Conservation (phyloP, 2,797 vertebrate species). For the Muscicapa striata region DNA sequence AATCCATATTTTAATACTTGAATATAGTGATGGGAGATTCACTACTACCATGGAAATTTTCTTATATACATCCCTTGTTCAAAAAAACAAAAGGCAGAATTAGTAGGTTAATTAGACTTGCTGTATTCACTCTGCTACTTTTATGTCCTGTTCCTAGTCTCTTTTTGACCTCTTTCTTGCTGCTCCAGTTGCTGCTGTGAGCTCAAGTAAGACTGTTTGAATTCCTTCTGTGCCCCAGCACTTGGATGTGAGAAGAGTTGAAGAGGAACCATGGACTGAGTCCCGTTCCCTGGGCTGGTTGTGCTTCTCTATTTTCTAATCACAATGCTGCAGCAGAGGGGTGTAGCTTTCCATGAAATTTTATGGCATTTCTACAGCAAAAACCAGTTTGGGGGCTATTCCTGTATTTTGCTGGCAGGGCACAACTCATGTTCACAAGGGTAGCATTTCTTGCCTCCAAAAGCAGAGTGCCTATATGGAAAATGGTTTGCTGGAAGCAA, state of each 20-base stretch:
- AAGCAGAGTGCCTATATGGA: background rate
- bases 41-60: background rate
- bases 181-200: background rate
- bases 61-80: background rate
- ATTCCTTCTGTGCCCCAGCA: background rate
- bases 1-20: constrained; percentile 30
- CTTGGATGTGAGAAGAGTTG: background rate
- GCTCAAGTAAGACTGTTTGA: background rate
- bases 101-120: background rate
- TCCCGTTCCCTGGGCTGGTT: background rate
- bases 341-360: background rate
- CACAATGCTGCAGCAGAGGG: background rate
- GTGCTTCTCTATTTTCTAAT: background rate
- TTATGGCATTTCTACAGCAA: background rate
- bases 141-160: background rate
- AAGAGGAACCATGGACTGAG: background rate
- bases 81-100: background rate
- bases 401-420: background rate
- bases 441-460: background rate
- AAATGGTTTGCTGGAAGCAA: background rate
- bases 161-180: background rate
- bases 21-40: background rate
- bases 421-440: background rate
- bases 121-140: background rate
- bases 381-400: background rate